Percentiles rank a stretch among this genome's conserved stretches.
Evolutionary conservation across 2,888 invertebrate species (phyloP).

Genomic region (Ophraella communa): DNA sequence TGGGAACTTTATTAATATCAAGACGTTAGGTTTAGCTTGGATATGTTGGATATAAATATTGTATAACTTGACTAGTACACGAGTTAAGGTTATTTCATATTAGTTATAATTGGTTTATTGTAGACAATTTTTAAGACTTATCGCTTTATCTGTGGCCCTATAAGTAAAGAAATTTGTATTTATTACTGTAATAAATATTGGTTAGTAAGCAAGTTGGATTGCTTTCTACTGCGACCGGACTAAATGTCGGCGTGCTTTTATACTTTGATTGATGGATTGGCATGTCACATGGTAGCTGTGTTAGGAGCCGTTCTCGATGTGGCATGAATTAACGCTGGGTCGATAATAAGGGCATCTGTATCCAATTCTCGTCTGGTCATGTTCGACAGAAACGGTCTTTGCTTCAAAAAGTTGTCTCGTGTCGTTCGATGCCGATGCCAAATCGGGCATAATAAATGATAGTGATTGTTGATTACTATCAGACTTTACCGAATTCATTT

Average conservation of each 20-base stretch:
- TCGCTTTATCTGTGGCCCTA: no score
- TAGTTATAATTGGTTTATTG: no score
- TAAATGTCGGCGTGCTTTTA: slow-evolving; percentile 48
- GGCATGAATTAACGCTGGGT: slow-evolving; percentile 48
- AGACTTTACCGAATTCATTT: neutral
- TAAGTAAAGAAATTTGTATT: no score
- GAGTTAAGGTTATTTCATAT: no score
- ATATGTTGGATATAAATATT: no score
- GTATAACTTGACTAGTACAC: no score
- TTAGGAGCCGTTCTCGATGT: slow-evolving; percentile 45
- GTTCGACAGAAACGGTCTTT: slow-evolving; percentile 48
- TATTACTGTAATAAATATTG: no score
- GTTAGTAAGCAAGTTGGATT: no score
- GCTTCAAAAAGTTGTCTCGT: slow-evolving; percentile 49
- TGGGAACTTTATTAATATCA: no score
- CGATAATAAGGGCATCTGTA: slow-evolving; percentile 52
- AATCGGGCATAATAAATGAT: slow-evolving; percentile 46
- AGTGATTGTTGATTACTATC: neutral
- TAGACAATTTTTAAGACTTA: no score
- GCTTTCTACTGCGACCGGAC: slow-evolving; percentile 3
- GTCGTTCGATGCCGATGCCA: slow-evolving; percentile 49
- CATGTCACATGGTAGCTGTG: slow-evolving; percentile 50
- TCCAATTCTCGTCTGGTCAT: slow-evolving; percentile 47
- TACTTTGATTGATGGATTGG: slow-evolving; percentile 54
- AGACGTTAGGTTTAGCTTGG: no score